Evolutionary conservation across 1,140 invertebrate genomes (phyloP).

Genomic region (Drosophila leontia): DNA sequence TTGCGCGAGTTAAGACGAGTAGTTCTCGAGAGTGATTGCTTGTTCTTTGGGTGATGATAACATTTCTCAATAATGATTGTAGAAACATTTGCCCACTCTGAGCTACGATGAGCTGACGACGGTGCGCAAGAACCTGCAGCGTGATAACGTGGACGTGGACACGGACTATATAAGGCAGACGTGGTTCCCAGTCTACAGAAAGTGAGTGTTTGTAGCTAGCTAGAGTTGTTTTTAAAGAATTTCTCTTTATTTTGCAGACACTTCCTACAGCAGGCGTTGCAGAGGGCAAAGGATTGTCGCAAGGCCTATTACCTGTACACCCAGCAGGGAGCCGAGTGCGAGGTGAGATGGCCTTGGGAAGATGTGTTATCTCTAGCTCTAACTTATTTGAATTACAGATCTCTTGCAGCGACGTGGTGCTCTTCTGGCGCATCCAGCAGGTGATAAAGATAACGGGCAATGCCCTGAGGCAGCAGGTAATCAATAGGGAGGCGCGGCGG

Average conservation of each 20-base stretch:
- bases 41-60: conserved; percentile 12
- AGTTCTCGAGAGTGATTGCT: background rate
- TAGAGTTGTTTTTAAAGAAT: background rate
- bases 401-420: conserved; percentile 97
- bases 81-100: conserved; percentile 92
- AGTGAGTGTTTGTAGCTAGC: conserved; percentile 72
- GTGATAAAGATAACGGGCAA: conserved; percentile 98
- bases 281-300: conserved; percentile 93
- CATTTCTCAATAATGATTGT: conserved; percentile 31
- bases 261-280: conserved; percentile 94
- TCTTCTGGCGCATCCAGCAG: conserved; percentile 98
- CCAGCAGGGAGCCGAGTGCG: conserved; percentile 89
- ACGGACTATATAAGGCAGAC: conserved; percentile 94
- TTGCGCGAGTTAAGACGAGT: conserved; percentile 3
- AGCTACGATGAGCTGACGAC: conserved; percentile 96
- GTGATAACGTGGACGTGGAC: conserved; percentile 93
- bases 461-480: conserved; percentile 97
- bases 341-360: conserved; percentile 85
- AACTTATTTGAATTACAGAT: conserved; percentile 85
- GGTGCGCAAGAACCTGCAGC: conserved; percentile 95
- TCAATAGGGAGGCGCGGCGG: conserved; percentile 96
- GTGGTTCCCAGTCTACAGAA: conserved; percentile 96
- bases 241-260: conserved; percentile 86
- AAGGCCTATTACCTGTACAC: conserved; percentile 97
- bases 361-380: background rate